Evolutionary conservation across 1,140 invertebrate genomes (phyloP).

Genomic region (Caenorhabditis tropicalis): DNA sequence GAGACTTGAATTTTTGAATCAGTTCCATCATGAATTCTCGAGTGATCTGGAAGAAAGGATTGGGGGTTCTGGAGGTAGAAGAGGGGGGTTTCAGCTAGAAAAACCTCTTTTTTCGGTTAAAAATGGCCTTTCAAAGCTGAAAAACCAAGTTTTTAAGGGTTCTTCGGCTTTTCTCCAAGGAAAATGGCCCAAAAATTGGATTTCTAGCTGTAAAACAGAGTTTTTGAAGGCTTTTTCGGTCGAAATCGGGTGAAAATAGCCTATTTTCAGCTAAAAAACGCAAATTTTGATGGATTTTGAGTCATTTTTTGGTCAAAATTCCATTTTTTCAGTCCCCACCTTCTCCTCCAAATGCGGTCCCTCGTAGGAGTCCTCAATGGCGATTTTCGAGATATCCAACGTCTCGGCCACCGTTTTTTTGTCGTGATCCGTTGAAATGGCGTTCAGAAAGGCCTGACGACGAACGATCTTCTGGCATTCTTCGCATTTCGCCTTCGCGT

Average conservation of each 20-base stretch:
- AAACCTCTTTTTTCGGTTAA: background rate
- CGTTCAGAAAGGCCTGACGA: slow-evolving; percentile 91
- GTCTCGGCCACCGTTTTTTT: slow-evolving; percentile 84
- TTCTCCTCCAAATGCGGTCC: slow-evolving; percentile 86
- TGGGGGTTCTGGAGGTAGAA: background rate
- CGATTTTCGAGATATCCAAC: slow-evolving; percentile 87
- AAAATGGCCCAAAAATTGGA: background rate
- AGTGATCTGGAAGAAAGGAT: slow-evolving; percentile 76
- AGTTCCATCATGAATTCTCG: slow-evolving; percentile 79
- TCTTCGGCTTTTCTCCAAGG: background rate
- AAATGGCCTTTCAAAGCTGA: background rate
- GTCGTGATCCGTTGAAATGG: slow-evolving; percentile 89
- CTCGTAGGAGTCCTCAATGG: slow-evolving; percentile 93
- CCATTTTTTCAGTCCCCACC: background rate
- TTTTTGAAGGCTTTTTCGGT: background rate
- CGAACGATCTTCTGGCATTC: slow-evolving; percentile 97
- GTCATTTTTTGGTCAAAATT: background rate
- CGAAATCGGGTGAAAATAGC: background rate
- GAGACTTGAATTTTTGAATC: slow-evolving; percentile 87
- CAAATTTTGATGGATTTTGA: background rate
- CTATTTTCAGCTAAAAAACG: background rate
- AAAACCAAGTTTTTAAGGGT: background rate
- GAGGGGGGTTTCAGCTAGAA: background rate
- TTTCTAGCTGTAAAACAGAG: background rate
- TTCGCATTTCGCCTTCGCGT: slow-evolving; percentile 88